Base-by-base conservation (phyloP, 53 echinoderm and acorn worm species). In the Echinarachnius parma region DNA sequence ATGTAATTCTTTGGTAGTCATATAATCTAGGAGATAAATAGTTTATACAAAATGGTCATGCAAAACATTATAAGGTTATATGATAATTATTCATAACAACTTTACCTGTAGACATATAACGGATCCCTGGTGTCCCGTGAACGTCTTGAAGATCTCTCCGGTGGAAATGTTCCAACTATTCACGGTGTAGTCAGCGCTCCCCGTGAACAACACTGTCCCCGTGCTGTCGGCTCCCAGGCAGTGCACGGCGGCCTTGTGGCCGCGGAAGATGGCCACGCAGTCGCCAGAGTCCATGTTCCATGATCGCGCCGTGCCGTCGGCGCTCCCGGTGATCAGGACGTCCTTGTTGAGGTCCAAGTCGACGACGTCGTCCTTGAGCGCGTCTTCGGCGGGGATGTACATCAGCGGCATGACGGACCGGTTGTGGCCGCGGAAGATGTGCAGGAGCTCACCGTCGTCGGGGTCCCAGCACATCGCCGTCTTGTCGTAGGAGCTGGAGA, bases 381-480 rank as follows among this genome's bases (percentile, higher is more conserved):
- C 98, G 65, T 98, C 98, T 48, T 98, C 98, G 31, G 98, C 98
- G 25, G 98, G 98, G 30, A 98, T 91, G 81, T 98, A 98, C 98
- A 98, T 98, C 24, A 98, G 53, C 10, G 98, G 98, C 11, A 91
- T 98, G 36, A 98, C 83, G 30, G 91, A 88, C 14, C 98, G 80
- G 13, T 72, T 64, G 52, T 98, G 98, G 18, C 98, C 98, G 13
- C 98, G 83, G 70, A 98, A 98, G 44, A 98, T 98, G 60, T 98
- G 98, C 27, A 98, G 69, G 1, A 98, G 85, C 61, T 98, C 98
- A 9, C 98, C 98, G 53, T 98, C 98, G 48, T 98, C 98, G 1
- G 98, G 98, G 49, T 98, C 98, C 98, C 98, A 98, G 77, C 98
- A 98, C 91, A 98, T 98, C 42, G 98, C 98, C 22, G 91, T 98